Base-by-base conservation (phyloP, 2,113 vertebrate genomes). In the Siphamia tubifer region DNA sequence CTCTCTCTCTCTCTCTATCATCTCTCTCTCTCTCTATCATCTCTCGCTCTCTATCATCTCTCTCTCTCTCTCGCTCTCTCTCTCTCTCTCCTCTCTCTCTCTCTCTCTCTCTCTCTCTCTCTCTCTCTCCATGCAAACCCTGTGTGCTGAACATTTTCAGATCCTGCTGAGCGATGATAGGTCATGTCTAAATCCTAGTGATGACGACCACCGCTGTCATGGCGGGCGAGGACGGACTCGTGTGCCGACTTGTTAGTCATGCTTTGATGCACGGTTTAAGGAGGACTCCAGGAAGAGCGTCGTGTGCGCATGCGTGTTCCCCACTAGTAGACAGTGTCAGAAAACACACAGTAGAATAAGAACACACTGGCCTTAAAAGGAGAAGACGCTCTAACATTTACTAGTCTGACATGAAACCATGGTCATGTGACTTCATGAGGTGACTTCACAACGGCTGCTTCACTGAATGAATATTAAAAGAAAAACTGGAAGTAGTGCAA, bases 251-350 rank as follows among this genome's bases (percentile, higher is more conserved):
- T 71, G 88, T 94, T 94, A 94, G 84, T 88, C 83, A 93, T 51
- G 90, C 80, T 81, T 81, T 79, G 86, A 68, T 94, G 92, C 91
- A 87, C 91, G 91, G 71, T 90, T 92, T 90, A 93, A 91, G 89
- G 89, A 92, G 80, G 91, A 85, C 86, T 93, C 83, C 85, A 76
- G 89, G 76, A 89, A 78, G 56, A 30, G 17, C 17, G 45, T n/a
- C 7, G 6, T 20, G 35, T 35, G 56, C 68, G 58, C 79, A 84
- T 72, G 70, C 27, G 42, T 58, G 23, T 15, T 36, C 11, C 55
- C 17, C 16, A 21, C 27, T 7, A 45, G 17, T 39, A 44, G n/a
- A 47, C 43, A 67, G 20, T 52, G 10, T 43, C 10, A 61, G 40
- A 65, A 55, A 36, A 55, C 28, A 40, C 31, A 44, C 13, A 15